Evolutionary conservation across 2,888 invertebrate species (phyloP).

Genomic region (Drosophila neutralis): DNA sequence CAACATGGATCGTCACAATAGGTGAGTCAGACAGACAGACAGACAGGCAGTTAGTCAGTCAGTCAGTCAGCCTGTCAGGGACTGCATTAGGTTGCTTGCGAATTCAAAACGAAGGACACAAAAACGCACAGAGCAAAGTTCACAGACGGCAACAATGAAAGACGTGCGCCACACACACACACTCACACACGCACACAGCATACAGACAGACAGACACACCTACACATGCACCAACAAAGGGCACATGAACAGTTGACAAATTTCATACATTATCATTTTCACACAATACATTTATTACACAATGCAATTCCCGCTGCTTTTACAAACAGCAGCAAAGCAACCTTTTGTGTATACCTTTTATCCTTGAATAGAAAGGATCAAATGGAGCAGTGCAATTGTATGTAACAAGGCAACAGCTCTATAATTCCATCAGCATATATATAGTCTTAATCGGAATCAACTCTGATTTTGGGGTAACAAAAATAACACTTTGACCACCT

Average conservation of each 20-base stretch:
- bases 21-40: slow-evolving; percentile 70
- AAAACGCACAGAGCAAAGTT: slow-evolving; percentile 20
- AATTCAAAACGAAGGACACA: slow-evolving; percentile 48
- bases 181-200: neutral
- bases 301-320: slow-evolving; percentile 63
- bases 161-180: slow-evolving; percentile 1
- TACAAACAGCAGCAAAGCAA: slow-evolving; percentile 25
- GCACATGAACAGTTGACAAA: slow-evolving; percentile 34
- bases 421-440: neutral
- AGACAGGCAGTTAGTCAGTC: slow-evolving; percentile 45
- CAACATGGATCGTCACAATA: slow-evolving; percentile 84
- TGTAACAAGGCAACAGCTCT: neutral
- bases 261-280: slow-evolving; percentile 59
- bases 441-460: neutral
- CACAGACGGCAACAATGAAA: slow-evolving; percentile 36
- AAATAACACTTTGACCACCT: neutral
- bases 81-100: slow-evolving; percentile 49
- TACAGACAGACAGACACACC: neutral
- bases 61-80: slow-evolving; percentile 1
- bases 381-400: neutral
- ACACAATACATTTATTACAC: slow-evolving; percentile 62
- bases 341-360: neutral
- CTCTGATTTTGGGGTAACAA: neutral
- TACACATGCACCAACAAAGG: neutral
- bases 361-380: neutral